Evolutionary conservation across 2,113 vertebrate species (phyloP), one percentile per base, ranked within the genome.

Genomic region (Upupa epops): DNA sequence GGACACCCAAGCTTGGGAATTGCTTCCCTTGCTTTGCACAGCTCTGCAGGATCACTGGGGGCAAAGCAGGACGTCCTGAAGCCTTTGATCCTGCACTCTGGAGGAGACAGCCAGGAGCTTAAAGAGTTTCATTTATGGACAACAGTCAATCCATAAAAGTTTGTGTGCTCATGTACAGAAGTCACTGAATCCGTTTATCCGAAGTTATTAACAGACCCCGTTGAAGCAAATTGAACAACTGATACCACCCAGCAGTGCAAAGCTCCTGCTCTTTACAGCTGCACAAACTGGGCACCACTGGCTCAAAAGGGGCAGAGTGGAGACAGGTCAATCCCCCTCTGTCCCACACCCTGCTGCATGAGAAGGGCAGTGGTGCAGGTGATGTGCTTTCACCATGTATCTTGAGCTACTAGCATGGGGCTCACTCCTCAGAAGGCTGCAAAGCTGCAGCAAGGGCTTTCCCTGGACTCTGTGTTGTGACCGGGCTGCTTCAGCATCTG

Each of bases 341-440:
- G n/a, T 66, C 91, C 42, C 42, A 61, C 28, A 29, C 29, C 20
- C 11, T 74, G 54, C 14, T 6, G 2, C 69, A 34, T 63, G 56
- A 70, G 29, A 70, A 94, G 76, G 64, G 54, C 80, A 94, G 80
- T 56, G 83, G 18, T 60, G 92, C 88, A 80, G 83, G 92, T 88
- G 72, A 29, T 80, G 56, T 79, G 60, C 60, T 36, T 82, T 73
- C 75, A 25, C 40, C 42, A 11, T 63, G 34, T 89, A 92, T 93
- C 92, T 91, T 91, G 89, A 79, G 25, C 66, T 18, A 88, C 48
- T 37, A 37, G 11, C 48, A 89, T 85, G 77, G 91, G 59, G 77
- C 34, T 64, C 8, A 13, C 10, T 46, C 21, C 89, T 93, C 68
- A 66, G 72, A 86, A 96, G 68, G 45, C 29, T 83, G 84, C 36